These are phyloP conservation scores for Brachionus plicatilis DNA, from an alignment of 1,140 invertebrate genomes.

Conservation along the genomic window DNA sequence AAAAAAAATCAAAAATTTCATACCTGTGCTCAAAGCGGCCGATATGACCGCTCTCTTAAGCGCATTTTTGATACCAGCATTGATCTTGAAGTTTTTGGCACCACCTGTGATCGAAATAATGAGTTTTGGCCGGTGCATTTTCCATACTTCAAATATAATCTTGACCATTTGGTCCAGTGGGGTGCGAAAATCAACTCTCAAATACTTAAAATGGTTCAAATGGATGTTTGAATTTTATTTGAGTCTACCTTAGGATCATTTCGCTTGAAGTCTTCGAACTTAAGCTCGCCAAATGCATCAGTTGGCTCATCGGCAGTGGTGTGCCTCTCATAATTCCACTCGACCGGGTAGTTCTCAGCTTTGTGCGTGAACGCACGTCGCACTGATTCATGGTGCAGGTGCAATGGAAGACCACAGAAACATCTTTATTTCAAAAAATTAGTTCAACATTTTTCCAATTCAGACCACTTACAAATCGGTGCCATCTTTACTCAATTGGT, in stretches of 20 bases:
- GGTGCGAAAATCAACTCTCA: neutral
- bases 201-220: neutral
- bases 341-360: neutral
- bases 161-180: neutral
- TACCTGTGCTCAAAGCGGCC: neutral
- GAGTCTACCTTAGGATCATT: neutral
- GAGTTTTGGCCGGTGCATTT: conserved; percentile 49
- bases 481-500: neutral
- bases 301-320: neutral
- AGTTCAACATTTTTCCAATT: neutral
- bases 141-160: conserved; percentile 5
- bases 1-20: neutral
- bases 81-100: conserved; percentile 46
- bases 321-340: neutral
- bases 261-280: neutral
- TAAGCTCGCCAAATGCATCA: neutral
- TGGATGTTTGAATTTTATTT: neutral
- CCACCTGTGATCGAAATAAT: conserved; percentile 58
- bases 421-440: neutral
- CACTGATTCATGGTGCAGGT: neutral
- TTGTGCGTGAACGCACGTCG: neutral
- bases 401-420: neutral
- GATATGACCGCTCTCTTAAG: conserved; percentile 3
- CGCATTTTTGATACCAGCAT: neutral
- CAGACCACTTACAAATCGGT: neutral